Evolutionary conservation across 2,113 vertebrate genomes (phyloP), one percentile per base, ranked within the genome.

Genomic region (Festucalex cinctus): DNA sequence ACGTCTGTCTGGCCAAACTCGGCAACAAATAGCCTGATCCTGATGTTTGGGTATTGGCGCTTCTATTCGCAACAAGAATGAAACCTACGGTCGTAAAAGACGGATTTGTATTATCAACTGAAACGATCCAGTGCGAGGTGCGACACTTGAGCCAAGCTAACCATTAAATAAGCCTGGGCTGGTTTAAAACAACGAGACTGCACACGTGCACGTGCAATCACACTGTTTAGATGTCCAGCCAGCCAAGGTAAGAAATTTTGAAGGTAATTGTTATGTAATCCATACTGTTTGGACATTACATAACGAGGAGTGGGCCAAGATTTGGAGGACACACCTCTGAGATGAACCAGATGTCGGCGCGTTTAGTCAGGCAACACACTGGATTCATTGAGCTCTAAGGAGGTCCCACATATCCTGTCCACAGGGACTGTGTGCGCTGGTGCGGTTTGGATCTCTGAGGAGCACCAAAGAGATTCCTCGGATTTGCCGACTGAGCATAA

Each of bases 281-380:
- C 22, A 64, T 79, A 46, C 24, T 59, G 59, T 44, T 63, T 73
- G 80, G 81, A 80, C 77, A 76, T 88, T 86, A 75, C 71, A 74
- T 78, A 85, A 84, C 9, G 14, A 69, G 68, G 49, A 74, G 20
- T 5, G 54, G 66, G 70, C 75, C 7, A 49, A 56, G 73, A 59
- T 79, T 74, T 39, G 59, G 56, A 59, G 62, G 80, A 81, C 67
- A 64, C 63, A 46, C 69, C 51, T 39, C 60, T 83, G 81, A 86
- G 73, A 80, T 71, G 68, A 83, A 85, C 67, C 83, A 89, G 83
- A 86, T 83, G 74, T 22, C 14, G 28, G 60, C 66, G 70, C 70
- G 28, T 69, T 83, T 63, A 39, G 35, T 64, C 69, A 35, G 49
- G 70, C 48, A 83, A 73, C 70, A 81, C 67, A 80, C 65, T 70